Evolutionary conservation across 2,888 invertebrate species (phyloP).

Genomic region (Chydorus sphaericus): DNA sequence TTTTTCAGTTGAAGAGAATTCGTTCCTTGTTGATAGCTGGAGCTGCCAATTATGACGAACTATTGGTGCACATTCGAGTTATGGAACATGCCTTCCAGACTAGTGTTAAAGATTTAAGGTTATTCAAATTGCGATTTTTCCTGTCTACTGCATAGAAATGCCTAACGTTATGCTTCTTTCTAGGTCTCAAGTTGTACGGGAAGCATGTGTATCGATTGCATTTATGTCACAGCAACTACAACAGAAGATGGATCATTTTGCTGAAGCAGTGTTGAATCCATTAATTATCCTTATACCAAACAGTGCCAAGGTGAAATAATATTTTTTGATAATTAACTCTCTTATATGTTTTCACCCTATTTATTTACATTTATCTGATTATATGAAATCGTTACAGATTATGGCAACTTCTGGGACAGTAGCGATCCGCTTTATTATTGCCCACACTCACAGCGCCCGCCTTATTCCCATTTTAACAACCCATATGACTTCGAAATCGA

Average conservation of each 20-base stretch:
- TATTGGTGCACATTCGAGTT: conserved; percentile 57
- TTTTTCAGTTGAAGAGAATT: conserved; percentile 60
- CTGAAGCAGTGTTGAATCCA: conserved; percentile 63
- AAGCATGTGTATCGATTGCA: conserved; percentile 88
- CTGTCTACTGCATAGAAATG: neutral
- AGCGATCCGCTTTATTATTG: conserved; percentile 74
- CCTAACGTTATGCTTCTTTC: conserved; percentile 11
- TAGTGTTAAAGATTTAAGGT: conserved; percentile 67
- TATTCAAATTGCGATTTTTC: neutral
- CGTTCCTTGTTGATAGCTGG: conserved; percentile 70
- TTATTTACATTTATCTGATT: neutral
- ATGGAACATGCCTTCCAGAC: conserved; percentile 66
- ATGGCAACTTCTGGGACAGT: conserved; percentile 79
- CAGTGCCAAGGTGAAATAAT: conserved; percentile 66
- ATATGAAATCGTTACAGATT: conserved; percentile 37
- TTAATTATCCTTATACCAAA: conserved; percentile 85
- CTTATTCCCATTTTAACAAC: conserved; percentile 65
- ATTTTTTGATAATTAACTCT: neutral
- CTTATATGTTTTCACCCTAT: neutral
- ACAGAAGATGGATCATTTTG: conserved; percentile 70
- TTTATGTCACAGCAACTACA: conserved; percentile 74
- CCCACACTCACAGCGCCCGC: conserved; percentile 62
- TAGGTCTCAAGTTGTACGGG: conserved; percentile 79
- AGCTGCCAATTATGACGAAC: conserved; percentile 55
- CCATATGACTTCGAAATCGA: conserved; percentile 65